Conservation (phyloP, 2,113 vertebrate species). For the Neotoma lepida region DNA sequence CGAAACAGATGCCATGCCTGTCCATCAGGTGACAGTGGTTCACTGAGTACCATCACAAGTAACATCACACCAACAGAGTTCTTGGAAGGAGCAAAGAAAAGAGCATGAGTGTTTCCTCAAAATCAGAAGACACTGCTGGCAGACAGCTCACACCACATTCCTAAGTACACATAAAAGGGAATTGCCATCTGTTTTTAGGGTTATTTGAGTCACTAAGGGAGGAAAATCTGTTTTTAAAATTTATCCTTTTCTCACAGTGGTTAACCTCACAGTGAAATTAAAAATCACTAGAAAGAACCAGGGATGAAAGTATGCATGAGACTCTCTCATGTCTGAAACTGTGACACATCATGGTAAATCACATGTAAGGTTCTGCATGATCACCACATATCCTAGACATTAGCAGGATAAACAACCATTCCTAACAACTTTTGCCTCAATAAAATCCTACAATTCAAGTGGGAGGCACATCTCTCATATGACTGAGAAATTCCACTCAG, state of each 20-base stretch:
- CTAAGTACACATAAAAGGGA: background rate
- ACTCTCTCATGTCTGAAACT: background rate
- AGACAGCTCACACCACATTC: background rate
- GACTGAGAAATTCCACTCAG: background rate
- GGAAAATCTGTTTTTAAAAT: background rate
- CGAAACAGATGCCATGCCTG: background rate
- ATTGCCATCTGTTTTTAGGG: background rate
- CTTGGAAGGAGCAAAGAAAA: background rate
- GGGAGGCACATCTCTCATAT: background rate
- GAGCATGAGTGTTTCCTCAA: background rate
- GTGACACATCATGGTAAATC: background rate
- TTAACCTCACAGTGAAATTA: background rate
- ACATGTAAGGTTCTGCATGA: background rate
- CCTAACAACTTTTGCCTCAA: background rate
- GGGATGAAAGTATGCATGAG: background rate
- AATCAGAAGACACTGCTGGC: background rate
- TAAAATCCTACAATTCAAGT: background rate
- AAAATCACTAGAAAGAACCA: background rate
- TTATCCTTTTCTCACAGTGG: background rate
- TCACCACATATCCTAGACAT: background rate
- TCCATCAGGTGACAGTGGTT: background rate
- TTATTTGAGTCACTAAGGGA: background rate
- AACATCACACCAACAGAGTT: background rate
- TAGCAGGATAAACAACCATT: background rate
- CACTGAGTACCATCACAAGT: background rate